Conservation (phyloP, 2,888 invertebrate species). For the Acleris literana region DNA sequence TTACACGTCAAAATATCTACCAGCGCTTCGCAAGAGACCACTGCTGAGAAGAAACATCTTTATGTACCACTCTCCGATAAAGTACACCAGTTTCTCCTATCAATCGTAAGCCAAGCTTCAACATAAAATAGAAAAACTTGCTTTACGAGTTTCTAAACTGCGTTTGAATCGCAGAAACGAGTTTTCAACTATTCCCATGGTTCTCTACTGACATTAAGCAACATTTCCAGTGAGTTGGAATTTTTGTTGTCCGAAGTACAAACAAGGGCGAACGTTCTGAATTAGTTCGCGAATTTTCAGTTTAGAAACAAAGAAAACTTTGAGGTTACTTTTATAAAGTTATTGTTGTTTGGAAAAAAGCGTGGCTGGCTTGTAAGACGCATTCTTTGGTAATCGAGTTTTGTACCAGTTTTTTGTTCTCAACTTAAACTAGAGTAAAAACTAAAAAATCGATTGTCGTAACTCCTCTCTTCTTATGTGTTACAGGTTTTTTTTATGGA, state of each 20-base stretch:
- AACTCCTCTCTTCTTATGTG: too few species aligned
- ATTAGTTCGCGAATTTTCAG: constrained; percentile 48
- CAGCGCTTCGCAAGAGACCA: too few species aligned
- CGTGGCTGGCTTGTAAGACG: constrained; percentile 26
- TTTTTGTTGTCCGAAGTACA: constrained; percentile 52
- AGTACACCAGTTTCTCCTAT: not conserved
- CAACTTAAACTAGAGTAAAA: too few species aligned
- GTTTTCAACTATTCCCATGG: constrained; percentile 33
- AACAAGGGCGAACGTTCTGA: constrained; percentile 47
- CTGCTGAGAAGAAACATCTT: too few species aligned
- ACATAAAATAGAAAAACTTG: constrained; percentile 22
- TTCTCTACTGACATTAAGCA: constrained; percentile 52
- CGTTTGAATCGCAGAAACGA: constrained; percentile 19
- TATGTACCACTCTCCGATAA: constrained; percentile 29
- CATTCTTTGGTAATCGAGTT: not conserved
- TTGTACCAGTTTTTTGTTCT: too few species aligned
- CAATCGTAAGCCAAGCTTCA: not conserved
- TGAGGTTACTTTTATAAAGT: constrained; percentile 35
- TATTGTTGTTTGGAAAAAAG: constrained; percentile 46
- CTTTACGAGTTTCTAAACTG: constrained; percentile 15
- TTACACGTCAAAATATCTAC: too few species aligned
- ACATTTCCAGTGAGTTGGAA: constrained; percentile 51
- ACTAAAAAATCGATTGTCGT: too few species aligned
- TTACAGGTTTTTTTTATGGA: too few species aligned
- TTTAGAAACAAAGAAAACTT: constrained; percentile 48